Conservation (phyloP, 2,888 invertebrate species). For the Eristalis arbustorum region DNA sequence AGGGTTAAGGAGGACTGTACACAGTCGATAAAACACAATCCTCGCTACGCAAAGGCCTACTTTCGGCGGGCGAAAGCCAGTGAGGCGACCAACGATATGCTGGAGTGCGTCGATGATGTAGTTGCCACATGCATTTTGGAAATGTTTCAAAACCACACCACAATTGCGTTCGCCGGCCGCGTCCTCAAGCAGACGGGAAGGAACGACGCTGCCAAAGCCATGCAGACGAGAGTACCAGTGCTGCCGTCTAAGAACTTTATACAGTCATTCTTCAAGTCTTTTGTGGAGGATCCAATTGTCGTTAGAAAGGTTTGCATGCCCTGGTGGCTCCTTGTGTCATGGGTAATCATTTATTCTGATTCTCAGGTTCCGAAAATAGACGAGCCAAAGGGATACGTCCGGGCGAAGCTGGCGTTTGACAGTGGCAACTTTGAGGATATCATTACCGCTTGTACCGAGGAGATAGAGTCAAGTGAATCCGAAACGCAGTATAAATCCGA, state of each 20-base stretch:
- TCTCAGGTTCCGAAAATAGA: too few species aligned
- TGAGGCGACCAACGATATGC: slow-evolving; percentile 89
- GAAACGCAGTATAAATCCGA: slow-evolving; percentile 85
- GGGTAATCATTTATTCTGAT: slow-evolving; percentile 71
- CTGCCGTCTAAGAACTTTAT: too few species aligned
- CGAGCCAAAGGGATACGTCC: slow-evolving; percentile 86
- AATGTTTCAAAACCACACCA: too few species aligned
- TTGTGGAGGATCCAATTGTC: slow-evolving; percentile 91
- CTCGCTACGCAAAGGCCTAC: slow-evolving; percentile 93
- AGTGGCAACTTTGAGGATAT: slow-evolving; percentile 88
- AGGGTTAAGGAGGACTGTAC: slow-evolving; percentile 93
- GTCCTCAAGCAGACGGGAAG: too few species aligned
- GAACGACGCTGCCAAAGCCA: too few species aligned
- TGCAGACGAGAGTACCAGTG: too few species aligned
- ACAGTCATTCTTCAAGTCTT: too few species aligned
- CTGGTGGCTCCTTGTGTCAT: neutral
- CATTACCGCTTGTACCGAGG: slow-evolving; percentile 89
- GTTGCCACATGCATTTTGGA: slow-evolving; percentile 96
- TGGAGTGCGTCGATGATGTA: slow-evolving; percentile 93
- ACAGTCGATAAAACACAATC: slow-evolving; percentile 90
- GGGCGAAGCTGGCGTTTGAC: slow-evolving; percentile 86
- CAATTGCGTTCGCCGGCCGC: too few species aligned
- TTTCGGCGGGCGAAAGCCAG: slow-evolving; percentile 90
- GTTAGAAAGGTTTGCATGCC: slow-evolving; percentile 79
- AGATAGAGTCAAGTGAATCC: slow-evolving; percentile 84